Conservation (phyloP, 2,797 vertebrate genomes). For the Lepilemur septentrionalis region DNA sequence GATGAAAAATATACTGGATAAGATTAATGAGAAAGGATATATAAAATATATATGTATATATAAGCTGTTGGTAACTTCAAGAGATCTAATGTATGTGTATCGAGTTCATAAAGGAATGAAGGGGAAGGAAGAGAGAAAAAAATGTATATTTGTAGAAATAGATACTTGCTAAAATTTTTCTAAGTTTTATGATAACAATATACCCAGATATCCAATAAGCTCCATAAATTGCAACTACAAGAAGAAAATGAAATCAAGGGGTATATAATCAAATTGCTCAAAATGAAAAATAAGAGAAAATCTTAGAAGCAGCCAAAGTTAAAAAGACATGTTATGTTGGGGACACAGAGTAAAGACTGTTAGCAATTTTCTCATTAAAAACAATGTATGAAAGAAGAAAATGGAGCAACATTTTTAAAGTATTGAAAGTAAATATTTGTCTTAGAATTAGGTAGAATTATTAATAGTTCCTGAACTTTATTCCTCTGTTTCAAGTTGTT, state of each 20-base stretch:
- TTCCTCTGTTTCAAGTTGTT: neutral
- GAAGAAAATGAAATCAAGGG: neutral
- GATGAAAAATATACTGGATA: neutral
- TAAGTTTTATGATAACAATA: neutral
- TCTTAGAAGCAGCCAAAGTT: neutral
- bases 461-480: neutral
- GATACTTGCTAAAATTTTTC: neutral
- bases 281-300: neutral
- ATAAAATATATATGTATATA: no score
- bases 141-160: neutral
- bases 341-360: neutral
- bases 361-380: neutral
- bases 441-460: slow-evolving; percentile 28
- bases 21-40: neutral
- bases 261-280: neutral
- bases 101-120: neutral
- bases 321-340: neutral
- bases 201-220: neutral
- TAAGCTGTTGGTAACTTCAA: neutral
- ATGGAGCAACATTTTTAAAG: neutral
- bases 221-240: neutral
- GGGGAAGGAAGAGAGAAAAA: neutral
- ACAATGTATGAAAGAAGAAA: neutral
- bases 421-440: neutral
- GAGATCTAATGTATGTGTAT: neutral